phyloP scores from a whole-genome alignment of 2,113 vertebrate species.

The Aleadryas rufinucha region DNA sequence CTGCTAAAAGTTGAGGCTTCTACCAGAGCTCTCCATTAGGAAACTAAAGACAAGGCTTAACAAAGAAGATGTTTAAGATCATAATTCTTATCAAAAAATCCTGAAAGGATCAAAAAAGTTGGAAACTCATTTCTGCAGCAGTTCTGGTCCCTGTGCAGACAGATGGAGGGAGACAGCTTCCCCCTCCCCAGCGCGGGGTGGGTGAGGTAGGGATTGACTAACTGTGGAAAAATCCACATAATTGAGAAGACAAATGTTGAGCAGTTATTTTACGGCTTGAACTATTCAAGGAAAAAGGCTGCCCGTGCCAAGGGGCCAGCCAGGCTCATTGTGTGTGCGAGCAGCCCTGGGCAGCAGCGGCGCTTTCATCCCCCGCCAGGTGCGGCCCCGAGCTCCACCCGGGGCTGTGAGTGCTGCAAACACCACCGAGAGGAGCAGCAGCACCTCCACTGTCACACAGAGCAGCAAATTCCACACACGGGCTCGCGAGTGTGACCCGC shows the following conservation, averaged over 20 bases:
- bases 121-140: neutral
- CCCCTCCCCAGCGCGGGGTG: neutral
- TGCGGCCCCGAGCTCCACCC: neutral
- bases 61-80: neutral
- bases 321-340: neutral
- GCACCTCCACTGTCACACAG: neutral
- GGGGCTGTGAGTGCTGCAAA: fast-evolving
- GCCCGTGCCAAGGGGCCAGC: slow-evolving; percentile 32
- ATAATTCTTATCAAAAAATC: neutral
- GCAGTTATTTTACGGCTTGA: slow-evolving; percentile 19
- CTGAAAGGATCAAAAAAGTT: neutral
- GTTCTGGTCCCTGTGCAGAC: neutral
- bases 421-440: neutral
- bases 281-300: slow-evolving; percentile 32
- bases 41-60: neutral
- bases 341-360: neutral
- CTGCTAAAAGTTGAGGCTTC: neutral
- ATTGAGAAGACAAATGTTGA: slow-evolving; percentile 65
- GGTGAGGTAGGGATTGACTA: slow-evolving; percentile 47
- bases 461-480: fast-evolving
- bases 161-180: neutral
- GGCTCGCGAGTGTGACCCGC: fast-evolving
- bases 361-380: neutral
- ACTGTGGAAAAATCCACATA: slow-evolving; percentile 65
- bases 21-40: neutral